Base-by-base conservation (phyloP, 2,888 invertebrate genomes). In the Pheosia tremula region DNA sequence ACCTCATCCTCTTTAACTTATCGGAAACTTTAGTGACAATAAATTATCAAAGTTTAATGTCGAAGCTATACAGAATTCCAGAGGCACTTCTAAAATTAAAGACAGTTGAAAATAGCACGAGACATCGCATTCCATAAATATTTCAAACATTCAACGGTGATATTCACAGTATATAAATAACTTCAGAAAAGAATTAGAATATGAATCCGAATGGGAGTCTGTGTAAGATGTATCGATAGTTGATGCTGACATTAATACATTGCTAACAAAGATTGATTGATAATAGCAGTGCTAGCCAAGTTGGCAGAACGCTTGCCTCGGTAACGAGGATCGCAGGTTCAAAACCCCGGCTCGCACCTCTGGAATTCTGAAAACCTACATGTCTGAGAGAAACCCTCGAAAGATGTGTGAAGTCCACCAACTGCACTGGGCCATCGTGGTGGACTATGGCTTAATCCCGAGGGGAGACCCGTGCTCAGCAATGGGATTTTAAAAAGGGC, bases 211-310 rank as follows among this genome's bases (percentile, higher is more conserved):
- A 39, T 4, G 7, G 39, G 39, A n/a, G 55, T n/a, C 39, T 39
- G 13, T n/a, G 55, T 39, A 39, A 11, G 55, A 55, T 53, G 37
- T 38, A 53, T 53, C 53, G 53, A 53, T 53, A 53, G 49, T 60
- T 36, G 64, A 64, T 68, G 68, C 66, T 72, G 75, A 75, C 70
- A 75, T 70, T 70, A 62, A 71, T 68, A 77, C 0, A 77, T 72
- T 68, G 63, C 68, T 65, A 67, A 77, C 67, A 64, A 75, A 67
- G 75, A 77, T 75, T 66, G 75, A 70, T 75, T 72, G n/a, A n/a
- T n/a, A n/a, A n/a, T n/a, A n/a, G n/a, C n/a, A n/a, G n/a, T n/a
- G n/a, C n/a, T n/a, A n/a, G n/a, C n/a, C n/a, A n/a, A n/a, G n/a
- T n/a, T n/a, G n/a, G n/a, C n/a, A n/a, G n/a, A n/a, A n/a, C n/a